Base-by-base conservation (phyloP, 2,113 vertebrate genomes). In the Condylura cristata region DNA sequence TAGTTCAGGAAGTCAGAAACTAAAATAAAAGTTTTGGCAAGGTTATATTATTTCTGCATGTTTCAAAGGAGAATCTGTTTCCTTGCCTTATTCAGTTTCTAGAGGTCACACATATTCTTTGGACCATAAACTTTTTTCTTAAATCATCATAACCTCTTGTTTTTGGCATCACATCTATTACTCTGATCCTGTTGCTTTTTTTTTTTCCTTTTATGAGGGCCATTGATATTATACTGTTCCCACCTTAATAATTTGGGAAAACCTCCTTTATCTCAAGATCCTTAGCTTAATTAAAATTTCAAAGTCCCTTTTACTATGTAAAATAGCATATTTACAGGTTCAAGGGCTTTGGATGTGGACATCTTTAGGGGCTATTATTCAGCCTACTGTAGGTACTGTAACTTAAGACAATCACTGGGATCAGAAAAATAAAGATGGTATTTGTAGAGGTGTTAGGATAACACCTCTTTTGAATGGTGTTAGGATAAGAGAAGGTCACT, bases 1-100 rank as follows among this genome's bases (percentile, higher is more conserved):
- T 5, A 86, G n/a, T 72, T 94, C 34, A 94, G 34, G 17, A 89
- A 34, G 30, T 90, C 68, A 90, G 66, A 95, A 63, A 56, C 20
- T 76, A 86, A 96, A 96, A 75, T 53, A 30, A 89, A 79, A 39
- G 6, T 58, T 18, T 80, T 71, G 16, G 44, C 26, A 96, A 91
- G 34, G 14, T 48, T 78, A 1, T 63, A 18, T 83, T 91, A 16
- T 76, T 82, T 89, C 80, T 90, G 30, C 10, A 20, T 3, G 14
- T 60, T 81, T 84, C 72, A 88, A 6, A 41, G 48, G 0, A 79
- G 22, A 88, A 91, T 84, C 9, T 39, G 12, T 70, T 88, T 87
- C 80, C n/a, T 91, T 37, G 16, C 18, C 30, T 20, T 85, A 86
- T 88, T 65, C 66, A 71, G 34, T 61, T 85, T 70, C 39, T 72